Evolutionary conservation across 2,797 vertebrate genomes (phyloP), one percentile per base, ranked within the genome.

Genomic region (Pelobates cultripes): DNA sequence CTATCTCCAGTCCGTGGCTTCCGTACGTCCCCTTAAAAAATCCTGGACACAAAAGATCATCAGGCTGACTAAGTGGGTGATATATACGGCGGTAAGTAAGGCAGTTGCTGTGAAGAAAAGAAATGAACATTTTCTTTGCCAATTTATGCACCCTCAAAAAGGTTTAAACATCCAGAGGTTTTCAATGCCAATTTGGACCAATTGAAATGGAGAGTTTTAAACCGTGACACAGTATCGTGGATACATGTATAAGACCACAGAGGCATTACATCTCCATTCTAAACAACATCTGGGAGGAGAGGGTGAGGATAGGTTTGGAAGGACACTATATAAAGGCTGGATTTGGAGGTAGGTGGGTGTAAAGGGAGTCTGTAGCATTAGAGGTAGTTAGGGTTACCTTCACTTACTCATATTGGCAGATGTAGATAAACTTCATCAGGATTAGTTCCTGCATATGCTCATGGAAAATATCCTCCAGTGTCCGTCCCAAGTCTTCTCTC

Each of bases 391-490:
- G 8, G 44, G n/a, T 76, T 63, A 42, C 57, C 43, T 15, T 57
- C 17, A 87, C 97, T 84, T 93, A 98, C 98, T 99, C 98, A 0
- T 99, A 99, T 91, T 99, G 98, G 91, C 98, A 99, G 79, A 98
- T 99, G 84, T 99, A 99, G 90, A 99, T 99, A 87, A 99, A 99
- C 89, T 99, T 99, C 98, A 99, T 99, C 77, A 99, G 91, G 85
- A 99, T 99, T 81, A 99, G 95, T 89, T 99, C 98, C 87, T 99
- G 98, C 97, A 97, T 99, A 92, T 99, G 98, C 70, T 99, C 98
- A 0, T 99, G 97, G 90, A 99, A 99, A 86, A 99, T 99, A 87
- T 99, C 98, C 83, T 99, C 98, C 83, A 99, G 90, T 0, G 98
- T 99, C 61, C 97, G 92, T 2, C 97, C 98, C 97, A 98, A 98